A percentile compares a stretch with the other conserved stretches of the same genome.
These are phyloP conservation scores for Aphelocoma californica DNA, from an alignment of 2,797 vertebrate genomes.

Conservation along the genomic window DNA sequence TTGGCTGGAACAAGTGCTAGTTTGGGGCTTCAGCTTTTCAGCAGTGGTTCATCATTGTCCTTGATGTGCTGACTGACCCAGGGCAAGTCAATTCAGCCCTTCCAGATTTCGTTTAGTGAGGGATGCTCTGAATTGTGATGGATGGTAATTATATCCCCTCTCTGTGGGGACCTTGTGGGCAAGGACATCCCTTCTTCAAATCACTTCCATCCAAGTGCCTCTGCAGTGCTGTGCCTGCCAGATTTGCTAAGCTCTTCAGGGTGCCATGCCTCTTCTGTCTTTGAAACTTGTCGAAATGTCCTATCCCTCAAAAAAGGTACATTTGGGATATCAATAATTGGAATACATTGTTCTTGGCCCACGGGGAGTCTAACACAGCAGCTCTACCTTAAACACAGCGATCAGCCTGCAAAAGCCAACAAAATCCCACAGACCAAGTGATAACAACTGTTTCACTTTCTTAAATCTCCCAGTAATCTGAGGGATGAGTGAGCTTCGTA, in stretches of 20 bases:
- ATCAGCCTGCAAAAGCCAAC: slow-evolving; percentile 56
- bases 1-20: neutral
- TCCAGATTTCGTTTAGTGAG: neutral
- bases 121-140: neutral
- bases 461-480: slow-evolving; percentile 67
- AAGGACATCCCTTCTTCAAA: neutral
- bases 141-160: neutral
- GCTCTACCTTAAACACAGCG: slow-evolving; percentile 45
- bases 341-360: slow-evolving; percentile 44
- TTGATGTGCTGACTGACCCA: neutral
- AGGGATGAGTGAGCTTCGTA: slow-evolving; percentile 60
- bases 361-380: slow-evolving; percentile 45
- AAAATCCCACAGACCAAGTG: slow-evolving; percentile 61
- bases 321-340: slow-evolving; percentile 2
- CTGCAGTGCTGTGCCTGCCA: neutral
- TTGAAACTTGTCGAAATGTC: neutral
- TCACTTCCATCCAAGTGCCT: neutral
- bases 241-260: neutral
- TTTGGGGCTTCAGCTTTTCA: neutral
- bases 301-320: neutral
- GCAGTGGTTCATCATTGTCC: neutral
- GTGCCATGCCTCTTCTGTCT: neutral
- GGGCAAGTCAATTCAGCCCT: neutral
- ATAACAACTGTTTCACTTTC: slow-evolving; percentile 64
- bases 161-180: neutral